Base-by-base conservation (phyloP, 2,113 vertebrate species). In the Recurvirostra avosetta region DNA sequence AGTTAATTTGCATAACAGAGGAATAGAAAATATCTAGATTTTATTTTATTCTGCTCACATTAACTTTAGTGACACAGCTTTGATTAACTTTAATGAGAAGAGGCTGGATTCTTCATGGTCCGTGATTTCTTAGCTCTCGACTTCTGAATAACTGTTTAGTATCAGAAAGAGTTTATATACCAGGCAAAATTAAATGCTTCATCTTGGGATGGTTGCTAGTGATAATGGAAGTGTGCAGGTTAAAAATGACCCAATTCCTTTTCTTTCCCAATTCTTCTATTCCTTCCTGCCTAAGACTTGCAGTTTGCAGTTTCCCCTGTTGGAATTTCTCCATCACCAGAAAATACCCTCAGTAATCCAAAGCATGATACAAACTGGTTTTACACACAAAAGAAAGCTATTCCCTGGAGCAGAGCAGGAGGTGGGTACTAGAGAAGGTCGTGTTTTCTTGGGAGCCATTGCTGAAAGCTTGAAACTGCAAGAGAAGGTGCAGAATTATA, bases 1-100 rank as follows among this genome's bases (percentile, higher is more conserved):
- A 75, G 66, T 88, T 86, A 75, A 85, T 96, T 96, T 91, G 58
- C 70, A 79, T 91, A 95, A 92, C 18, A 82, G 49, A 91, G 52
- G 43, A 82, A 78, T 18, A 68, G 70, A 49, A 87, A 85, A 79
- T 75, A 75, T 53, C 58, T 72, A 53, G 70, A 65, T 85, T 95
- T 91, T 68, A 76, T 92, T 96, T 91, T 63, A 65, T 91, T 94
- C 77, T 79, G 45, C 49, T 93, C 61, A 74, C 61, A 63, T 81
- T 94, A 84, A 82, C 73, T 91, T 50, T 25, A 94, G 73, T 79
- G 45, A 40, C 62, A 56, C 43, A 78, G 40, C 49, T 94, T 93
- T 94, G 92, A 95, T 91, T 93, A 84, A 92, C 76, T 94, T 84
- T 5, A 74, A 74, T 87, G 65, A 85, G 85, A 81, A 72, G 56